Percentiles rank a stretch among this genome's conserved stretches.
Evolutionary conservation across 30 jellyfish, hydroid and myxozoan genomes (phyloP).

Genomic region (Sanderia malayensis): DNA sequence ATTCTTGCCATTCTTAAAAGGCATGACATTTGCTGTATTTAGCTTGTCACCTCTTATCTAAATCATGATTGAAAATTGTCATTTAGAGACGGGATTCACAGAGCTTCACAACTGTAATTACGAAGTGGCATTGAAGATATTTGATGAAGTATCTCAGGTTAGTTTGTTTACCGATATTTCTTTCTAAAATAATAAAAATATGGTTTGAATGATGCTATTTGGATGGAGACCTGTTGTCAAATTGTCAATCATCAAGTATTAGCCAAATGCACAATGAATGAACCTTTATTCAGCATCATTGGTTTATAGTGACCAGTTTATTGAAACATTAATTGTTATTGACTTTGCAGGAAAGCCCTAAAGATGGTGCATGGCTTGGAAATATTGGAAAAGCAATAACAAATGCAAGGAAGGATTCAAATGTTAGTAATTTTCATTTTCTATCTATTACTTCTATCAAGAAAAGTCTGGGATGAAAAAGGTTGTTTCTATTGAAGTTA

Average conservation of each 20-base stretch:
- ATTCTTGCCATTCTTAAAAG: not conserved
- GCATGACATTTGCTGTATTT: not conserved
- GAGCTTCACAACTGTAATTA: slow-evolving; percentile 73
- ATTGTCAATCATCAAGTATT: too few relatives aligned
- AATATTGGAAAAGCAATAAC: slow-evolving; percentile 80
- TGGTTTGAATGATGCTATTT: too few relatives aligned
- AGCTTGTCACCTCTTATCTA: not conserved
- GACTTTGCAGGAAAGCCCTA: slow-evolving; percentile 23
- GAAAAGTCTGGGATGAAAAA: too few relatives aligned
- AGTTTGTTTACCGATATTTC: too few relatives aligned
- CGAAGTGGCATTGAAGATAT: slow-evolving; percentile 62
- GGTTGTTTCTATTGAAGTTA: too few relatives aligned
- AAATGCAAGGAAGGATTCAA: slow-evolving; percentile 57
- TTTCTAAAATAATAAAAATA: too few relatives aligned
- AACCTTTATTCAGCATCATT: too few relatives aligned
- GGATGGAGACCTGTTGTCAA: too few relatives aligned
- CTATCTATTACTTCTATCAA: too few relatives aligned
- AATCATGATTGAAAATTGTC: not conserved
- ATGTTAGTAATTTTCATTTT: slow-evolving; percentile 47
- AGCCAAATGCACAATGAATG: too few relatives aligned
- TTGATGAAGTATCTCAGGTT: slow-evolving; percentile 81
- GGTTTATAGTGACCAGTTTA: too few relatives aligned
- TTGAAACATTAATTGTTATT: not conserved
- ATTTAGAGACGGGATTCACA: slow-evolving; percentile 72
- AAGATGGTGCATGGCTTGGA: slow-evolving; percentile 41